Evolutionary conservation across 2,797 vertebrate species (phyloP).

Genomic region (Enteromius paludinosus): DNA sequence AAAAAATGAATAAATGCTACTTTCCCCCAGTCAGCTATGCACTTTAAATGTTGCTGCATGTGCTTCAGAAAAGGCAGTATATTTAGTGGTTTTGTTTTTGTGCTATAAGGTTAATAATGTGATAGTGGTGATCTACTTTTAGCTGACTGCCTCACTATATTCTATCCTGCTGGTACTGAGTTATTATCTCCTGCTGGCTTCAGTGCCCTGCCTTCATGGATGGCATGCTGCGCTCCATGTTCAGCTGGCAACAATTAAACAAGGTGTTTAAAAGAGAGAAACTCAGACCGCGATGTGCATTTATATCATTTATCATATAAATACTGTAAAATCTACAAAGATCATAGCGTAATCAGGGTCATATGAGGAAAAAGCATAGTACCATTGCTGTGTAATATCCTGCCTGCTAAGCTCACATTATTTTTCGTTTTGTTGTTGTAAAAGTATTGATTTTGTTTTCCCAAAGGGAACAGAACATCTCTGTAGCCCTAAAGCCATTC

Average conservation of each 20-base stretch:
- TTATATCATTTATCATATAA: not conserved
- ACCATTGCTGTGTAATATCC: not conserved
- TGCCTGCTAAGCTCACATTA: not conserved
- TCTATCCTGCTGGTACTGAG: conserved; percentile 14
- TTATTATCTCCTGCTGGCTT: conserved; percentile 14
- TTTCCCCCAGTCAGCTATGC: not conserved
- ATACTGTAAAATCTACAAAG: not conserved
- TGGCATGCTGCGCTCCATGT: conserved; percentile 3
- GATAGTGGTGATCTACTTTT: not conserved
- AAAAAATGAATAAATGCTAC: not conserved
- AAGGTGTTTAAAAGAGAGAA: not conserved
- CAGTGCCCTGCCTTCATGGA: not conserved
- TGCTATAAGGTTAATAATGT: conserved; percentile 3
- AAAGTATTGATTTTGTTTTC: conserved; percentile 44
- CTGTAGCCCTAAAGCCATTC: conserved; percentile 31
- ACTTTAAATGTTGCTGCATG: not conserved
- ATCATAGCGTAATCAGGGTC: not conserved
- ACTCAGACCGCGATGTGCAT: not conserved
- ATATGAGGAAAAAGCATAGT: not conserved
- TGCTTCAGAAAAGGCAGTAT: not conserved
- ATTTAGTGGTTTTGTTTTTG: not conserved
- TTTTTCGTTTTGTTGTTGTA: conserved; percentile 41
- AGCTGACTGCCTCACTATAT: not conserved
- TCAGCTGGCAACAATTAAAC: conserved; percentile 27
- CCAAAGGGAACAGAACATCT: conserved; percentile 8